Evolutionary conservation across 2,797 vertebrate species (phyloP).

Genomic region (Sebastolobus alascanus): DNA sequence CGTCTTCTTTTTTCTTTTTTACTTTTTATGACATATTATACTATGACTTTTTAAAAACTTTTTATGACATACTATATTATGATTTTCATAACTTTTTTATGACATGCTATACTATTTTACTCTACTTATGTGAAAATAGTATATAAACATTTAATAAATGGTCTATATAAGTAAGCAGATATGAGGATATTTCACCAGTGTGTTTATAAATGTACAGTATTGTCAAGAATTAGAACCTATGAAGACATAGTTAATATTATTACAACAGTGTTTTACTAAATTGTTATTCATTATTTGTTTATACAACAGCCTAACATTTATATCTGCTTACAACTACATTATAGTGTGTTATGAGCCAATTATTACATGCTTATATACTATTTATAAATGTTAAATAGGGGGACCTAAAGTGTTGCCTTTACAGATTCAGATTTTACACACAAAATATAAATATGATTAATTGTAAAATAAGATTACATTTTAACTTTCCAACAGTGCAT

Average conservation of each 20-base stretch:
- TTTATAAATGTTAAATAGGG: background rate
- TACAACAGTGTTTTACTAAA: background rate
- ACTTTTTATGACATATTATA: too few relatives aligned
- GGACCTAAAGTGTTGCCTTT: background rate
- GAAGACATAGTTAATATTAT: background rate
- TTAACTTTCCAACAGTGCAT: background rate
- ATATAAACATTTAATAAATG: background rate
- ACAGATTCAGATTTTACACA: background rate
- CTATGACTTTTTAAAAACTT: too few relatives aligned
- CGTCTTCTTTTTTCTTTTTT: too few relatives aligned
- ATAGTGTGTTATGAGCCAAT: background rate
- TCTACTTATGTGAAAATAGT: background rate
- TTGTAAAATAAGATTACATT: background rate
- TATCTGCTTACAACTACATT: background rate
- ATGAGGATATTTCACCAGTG: background rate
- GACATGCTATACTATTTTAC: too few relatives aligned
- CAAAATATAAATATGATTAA: background rate
- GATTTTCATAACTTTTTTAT: too few relatives aligned
- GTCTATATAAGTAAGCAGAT: background rate
- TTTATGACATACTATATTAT: too few relatives aligned
- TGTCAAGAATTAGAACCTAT: background rate
- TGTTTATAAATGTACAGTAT: background rate
- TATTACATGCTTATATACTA: background rate
- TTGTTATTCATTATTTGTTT: background rate
- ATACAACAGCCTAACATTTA: background rate